These are phyloP conservation scores for Apotomis betuletana DNA, from an alignment of 2,888 invertebrate species.

Conservation along the genomic window DNA sequence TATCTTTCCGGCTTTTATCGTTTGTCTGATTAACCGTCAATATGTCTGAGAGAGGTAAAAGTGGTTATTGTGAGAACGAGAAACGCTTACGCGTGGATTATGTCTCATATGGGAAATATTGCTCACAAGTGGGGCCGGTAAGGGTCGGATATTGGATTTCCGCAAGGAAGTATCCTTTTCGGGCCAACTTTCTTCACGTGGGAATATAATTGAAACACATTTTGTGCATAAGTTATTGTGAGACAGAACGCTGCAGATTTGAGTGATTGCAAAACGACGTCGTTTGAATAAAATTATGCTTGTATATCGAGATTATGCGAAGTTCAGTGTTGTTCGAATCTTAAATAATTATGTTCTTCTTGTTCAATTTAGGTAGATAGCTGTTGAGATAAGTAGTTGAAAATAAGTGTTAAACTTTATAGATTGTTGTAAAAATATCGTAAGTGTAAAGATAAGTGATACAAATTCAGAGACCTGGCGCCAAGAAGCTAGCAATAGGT, in stretches of 20 bases:
- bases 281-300: background rate
- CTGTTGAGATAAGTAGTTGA: too few relatives aligned
- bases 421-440: too few relatives aligned
- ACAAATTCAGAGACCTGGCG: too few relatives aligned
- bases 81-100: conserved; percentile 16
- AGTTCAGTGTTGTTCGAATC: background rate
- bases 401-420: too few relatives aligned
- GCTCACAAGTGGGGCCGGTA: conserved; percentile 16
- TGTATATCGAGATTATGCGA: background rate
- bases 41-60: conserved; percentile 14
- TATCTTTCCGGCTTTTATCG: conserved; percentile 21
- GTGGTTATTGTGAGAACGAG: conserved; percentile 26
- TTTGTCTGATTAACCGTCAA: conserved; percentile 5
- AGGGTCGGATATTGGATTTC: conserved; percentile 37
- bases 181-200: conserved; percentile 33
- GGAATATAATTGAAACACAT: conserved; percentile 11
- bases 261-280: background rate
- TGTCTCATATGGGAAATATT: conserved; percentile 23
- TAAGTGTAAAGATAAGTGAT: too few relatives aligned
- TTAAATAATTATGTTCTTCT: background rate
- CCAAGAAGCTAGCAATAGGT: too few relatives aligned
- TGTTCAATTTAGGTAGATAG: too few relatives aligned
- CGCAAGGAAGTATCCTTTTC: conserved; percentile 30
- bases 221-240: conserved; percentile 8
- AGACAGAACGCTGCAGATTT: conserved; percentile 7